Evolutionary conservation across 2,888 invertebrate species (phyloP).

Genomic region (Psylliodes chrysocephalus): DNA sequence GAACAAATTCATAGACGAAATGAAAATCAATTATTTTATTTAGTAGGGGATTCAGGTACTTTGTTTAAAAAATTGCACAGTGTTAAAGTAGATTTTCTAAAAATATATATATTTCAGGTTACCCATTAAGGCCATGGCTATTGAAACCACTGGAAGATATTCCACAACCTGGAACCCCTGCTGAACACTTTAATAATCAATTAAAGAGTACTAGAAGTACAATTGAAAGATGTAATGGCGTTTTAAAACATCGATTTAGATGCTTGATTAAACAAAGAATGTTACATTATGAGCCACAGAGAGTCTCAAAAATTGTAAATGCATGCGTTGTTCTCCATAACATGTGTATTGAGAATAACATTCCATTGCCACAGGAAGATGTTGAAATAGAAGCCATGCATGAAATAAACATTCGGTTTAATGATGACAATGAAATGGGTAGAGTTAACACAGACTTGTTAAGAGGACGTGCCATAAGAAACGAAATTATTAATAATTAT

Average conservation of each 20-base stretch:
- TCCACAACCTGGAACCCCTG: neutral
- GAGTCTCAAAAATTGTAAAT: slow-evolving; percentile 16
- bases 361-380: slow-evolving; percentile 8
- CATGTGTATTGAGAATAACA: slow-evolving; percentile 16
- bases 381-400: no score
- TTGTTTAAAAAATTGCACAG: no score
- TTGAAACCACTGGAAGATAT: neutral
- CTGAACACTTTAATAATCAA: neutral
- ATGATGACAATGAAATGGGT: no score
- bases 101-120: neutral
- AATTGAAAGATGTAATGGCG: slow-evolving; percentile 32
- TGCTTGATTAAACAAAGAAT: slow-evolving; percentile 22
- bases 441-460: no score
- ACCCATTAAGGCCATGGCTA: neutral
- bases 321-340: slow-evolving; percentile 26
- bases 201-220: neutral
- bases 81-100: no score
- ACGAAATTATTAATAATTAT: no score
- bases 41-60: no score
- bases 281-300: slow-evolving; percentile 23
- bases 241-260: slow-evolving; percentile 22
- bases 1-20: no score
- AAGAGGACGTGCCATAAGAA: no score
- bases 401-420: no score
- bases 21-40: no score